Percentiles rank a stretch among this genome's conserved stretches.
Evolutionary conservation across 2,888 invertebrate species (phyloP).

Genomic region (Tuberolachnus salignus): DNA sequence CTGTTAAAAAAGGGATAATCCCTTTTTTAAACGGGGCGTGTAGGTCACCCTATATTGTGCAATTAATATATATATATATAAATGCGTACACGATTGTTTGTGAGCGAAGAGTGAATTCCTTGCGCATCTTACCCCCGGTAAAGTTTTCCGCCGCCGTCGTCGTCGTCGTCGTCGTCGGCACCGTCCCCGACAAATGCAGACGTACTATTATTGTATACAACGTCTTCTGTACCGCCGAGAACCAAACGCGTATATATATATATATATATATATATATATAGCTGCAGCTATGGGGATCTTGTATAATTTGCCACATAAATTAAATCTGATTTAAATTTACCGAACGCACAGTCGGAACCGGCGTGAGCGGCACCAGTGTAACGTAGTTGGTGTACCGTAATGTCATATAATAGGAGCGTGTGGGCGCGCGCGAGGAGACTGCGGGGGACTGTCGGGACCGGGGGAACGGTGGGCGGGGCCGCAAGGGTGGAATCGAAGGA

Average conservation of each 20-base stretch:
- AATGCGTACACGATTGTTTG: too few species aligned
- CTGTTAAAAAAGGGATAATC: too few species aligned
- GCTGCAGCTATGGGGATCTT: conserved; percentile 12
- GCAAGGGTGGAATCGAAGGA: neutral
- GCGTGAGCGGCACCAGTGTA: neutral
- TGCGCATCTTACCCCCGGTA: neutral
- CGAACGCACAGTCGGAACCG: conserved; percentile 9
- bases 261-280: too few species aligned
- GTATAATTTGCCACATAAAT: conserved; percentile 54
- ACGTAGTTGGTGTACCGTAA: neutral
- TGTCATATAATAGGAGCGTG: neutral
- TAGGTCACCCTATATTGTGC: too few species aligned
- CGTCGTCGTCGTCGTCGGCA: conserved; percentile 7
- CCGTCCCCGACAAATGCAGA: neutral
- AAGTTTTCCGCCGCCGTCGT: conserved; percentile 23
- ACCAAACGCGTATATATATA: neutral
- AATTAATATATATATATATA: too few species aligned
- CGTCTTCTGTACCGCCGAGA: neutral
- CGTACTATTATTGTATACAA: neutral
- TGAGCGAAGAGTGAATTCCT: conserved; percentile 2
- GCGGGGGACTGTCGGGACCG: neutral
- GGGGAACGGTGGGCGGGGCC: neutral
- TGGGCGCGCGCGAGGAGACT: neutral
- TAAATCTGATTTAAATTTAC: conserved; percentile 56
- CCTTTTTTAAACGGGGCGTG: too few species aligned